Conservation (phyloP, 2,797 vertebrate genomes). For the Anabacerthia variegaticeps region DNA sequence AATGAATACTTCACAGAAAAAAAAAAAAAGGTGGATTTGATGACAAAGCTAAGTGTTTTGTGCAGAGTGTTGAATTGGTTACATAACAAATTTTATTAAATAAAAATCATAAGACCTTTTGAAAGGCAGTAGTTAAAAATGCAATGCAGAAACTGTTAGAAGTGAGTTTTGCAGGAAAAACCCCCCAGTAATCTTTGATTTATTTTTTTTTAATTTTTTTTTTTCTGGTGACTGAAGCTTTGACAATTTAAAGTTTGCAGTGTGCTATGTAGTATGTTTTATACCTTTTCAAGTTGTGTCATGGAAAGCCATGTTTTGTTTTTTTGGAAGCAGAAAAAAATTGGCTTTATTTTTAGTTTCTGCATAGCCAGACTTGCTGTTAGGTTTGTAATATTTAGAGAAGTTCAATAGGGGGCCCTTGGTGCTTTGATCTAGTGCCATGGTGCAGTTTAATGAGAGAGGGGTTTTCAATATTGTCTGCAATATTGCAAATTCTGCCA, state of each 20-base stretch:
- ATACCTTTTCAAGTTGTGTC: neutral
- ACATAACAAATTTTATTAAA: neutral
- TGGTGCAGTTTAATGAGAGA: constrained; percentile 78
- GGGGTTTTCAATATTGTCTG: constrained; percentile 80
- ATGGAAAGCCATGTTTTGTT: neutral
- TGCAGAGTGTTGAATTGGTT: neutral
- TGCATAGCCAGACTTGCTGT: constrained; percentile 79
- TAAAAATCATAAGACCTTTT: neutral
- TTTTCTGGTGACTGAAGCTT: neutral
- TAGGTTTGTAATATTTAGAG: constrained; percentile 88
- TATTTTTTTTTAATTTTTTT: neutral
- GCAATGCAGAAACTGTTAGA: neutral
- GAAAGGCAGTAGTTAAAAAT: neutral
- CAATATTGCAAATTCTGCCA: constrained; percentile 79
- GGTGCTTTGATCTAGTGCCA: constrained; percentile 92
- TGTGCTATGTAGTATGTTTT: neutral
- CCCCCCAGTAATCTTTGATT: neutral
- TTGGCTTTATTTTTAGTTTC: constrained; percentile 62
- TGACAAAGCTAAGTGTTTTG: neutral
- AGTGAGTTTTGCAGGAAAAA: neutral
- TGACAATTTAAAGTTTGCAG: neutral
- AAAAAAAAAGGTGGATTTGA: neutral
- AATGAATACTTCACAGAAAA: neutral
- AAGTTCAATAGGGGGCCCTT: constrained; percentile 94
- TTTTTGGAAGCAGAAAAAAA: neutral